A percentile compares a stretch with the other conserved stretches of the same genome.
Evolutionary conservation across 2,888 invertebrate species (phyloP).

Genomic region (Ennomos fuscantarius): DNA sequence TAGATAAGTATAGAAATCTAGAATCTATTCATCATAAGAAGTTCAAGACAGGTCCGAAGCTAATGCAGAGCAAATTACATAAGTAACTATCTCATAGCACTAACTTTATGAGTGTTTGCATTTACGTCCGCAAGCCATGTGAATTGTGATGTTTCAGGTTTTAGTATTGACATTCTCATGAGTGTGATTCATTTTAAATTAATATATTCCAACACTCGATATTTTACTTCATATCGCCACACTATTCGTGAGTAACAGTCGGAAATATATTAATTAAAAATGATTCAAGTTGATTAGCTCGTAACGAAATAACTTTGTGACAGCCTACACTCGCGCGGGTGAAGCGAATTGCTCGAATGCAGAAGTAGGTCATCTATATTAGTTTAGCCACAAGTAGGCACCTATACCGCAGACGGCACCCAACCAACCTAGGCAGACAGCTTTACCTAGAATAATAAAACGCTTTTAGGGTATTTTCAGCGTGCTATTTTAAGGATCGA

Average conservation of each 20-base stretch:
- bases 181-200: no score
- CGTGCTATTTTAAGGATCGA: no score
- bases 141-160: conserved; percentile 6
- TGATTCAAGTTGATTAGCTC: conserved; percentile 20
- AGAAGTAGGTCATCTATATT: conserved; percentile 27
- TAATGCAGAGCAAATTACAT: conserved; percentile 7
- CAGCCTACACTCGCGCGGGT: conserved; percentile 18
- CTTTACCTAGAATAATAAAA: conserved; percentile 8
- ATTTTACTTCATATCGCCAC: no score
- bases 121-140: conserved; percentile 9
- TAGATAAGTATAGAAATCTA: no score
- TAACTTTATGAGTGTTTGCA: conserved; percentile 15
- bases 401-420: neutral
- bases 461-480: neutral
- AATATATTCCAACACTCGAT: no score
- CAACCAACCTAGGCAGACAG: neutral
- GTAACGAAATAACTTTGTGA: conserved; percentile 13
- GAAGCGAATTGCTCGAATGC: conserved; percentile 19
- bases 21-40: no score
- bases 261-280: no score
- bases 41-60: neutral
- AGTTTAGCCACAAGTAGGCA: conserved; percentile 18
- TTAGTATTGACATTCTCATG: no score
- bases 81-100: conserved; percentile 6
- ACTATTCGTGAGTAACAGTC: no score